Base-by-base conservation (phyloP, 2,797 vertebrate genomes). In the Carcharodon carcharias region DNA sequence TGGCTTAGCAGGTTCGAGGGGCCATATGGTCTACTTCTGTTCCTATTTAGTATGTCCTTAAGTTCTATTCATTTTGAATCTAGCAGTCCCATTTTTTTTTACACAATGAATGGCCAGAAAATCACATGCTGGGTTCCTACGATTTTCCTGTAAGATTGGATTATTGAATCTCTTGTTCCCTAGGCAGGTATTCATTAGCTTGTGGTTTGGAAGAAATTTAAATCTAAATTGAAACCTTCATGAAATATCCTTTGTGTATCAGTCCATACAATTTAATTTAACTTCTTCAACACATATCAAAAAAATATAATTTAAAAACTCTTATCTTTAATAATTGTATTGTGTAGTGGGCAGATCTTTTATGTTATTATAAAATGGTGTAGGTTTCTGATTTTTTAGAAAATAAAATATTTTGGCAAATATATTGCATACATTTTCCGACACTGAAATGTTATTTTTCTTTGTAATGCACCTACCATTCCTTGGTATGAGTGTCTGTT, bases 391-490 rank as follows among this genome's bases (percentile, higher is more conserved):
- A 92, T 92, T 63, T 92, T 63, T 92, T 92, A n/a, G 88, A n/a
- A 92, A 92, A 94, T 18, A 94, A 50, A 26, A 11, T 69, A 63
- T 40, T 88, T 56, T 92, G 8, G 26, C 11, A 92, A 50, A 67
- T 71, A 23, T 54, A 31, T 92, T 65, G 31, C 58, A 92, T 69
- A 28, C 23, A 71, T 54, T 71, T 95, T 95, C 40, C 40, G 50
- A 12, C 50, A 69, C 2, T 50, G 23, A 5, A 89, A 23, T 71
- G 67, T 71, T 95, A 73, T 50, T 73, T 69, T 95, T 54, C 23
- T 73, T 71, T 67, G 40, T 28, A 95, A 95, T 95, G 93, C 71
- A 95, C 93, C 67, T 69, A 95, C 93, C 93, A 69, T 95, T 95
- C 14, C 26, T 95, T 71, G 67, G 65, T 69, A 71, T 73, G 40